Base-by-base conservation (phyloP, 2,888 invertebrate genomes). In the Homarus gammarus region DNA sequence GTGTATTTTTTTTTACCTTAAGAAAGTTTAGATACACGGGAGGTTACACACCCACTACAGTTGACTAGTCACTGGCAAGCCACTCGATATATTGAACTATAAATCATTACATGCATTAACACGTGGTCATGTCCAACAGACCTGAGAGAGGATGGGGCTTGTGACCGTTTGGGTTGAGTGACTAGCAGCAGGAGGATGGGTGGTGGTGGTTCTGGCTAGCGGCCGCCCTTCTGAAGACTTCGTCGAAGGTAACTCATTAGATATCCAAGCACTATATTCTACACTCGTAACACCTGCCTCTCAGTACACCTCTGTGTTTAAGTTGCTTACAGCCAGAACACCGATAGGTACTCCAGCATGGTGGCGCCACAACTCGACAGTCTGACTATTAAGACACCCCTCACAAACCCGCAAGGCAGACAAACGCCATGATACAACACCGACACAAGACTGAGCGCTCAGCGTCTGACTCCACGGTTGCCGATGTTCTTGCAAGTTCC, bases 361-460 rank as follows among this genome's bases (percentile, higher is more conserved):
- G 31, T 64, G 64, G 31, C 31, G 64, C n/a, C 27, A 64, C n/a
- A 64, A 64, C 64, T 64, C 31, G 12, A 27, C 61, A 27, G 27
- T n/a, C 61, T 64, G 64, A 56, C 56, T 5, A 56, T 15, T n/a
- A 15, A 15, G 56, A 18, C 56, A 56, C 56, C 64, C 27, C 31
- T 64, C 64, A 64, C 64, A 64, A 3, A 64, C 64, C 64, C 64
- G 64, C 31, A 27, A n/a, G 64, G 40, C 31, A 68, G 44, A 22
- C 68, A 49, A 68, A 83, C 82, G 49, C 82, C 70, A 83, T 51
- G 56, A 36, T 70, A 83, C 72, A 38, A 49, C 72, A 33, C 72
- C 83, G 51, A 73, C 83, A 72, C 72, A 44, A 72, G 49, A 83
- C 83, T 83, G 72, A 83, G 72, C 72, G 70, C 56, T 79, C 51